These are phyloP conservation scores for Drosophila ficusphila DNA, from an alignment of 1,140 invertebrate species.

Conservation along the genomic window DNA sequence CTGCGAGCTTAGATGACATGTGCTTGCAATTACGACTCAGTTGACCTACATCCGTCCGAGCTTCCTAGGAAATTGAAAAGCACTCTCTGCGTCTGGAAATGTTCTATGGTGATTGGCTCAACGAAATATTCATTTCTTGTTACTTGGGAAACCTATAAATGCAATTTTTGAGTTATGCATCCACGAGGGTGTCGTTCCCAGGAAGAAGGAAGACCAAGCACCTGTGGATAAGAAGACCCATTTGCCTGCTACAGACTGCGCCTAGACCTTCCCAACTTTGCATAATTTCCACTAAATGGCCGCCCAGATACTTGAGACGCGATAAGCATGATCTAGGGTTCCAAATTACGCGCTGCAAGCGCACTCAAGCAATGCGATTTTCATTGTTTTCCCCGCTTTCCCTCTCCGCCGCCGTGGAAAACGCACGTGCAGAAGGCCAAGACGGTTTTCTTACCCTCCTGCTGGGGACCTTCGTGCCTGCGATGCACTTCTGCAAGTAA, in stretches of 20 bases:
- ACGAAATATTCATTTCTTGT: neutral
- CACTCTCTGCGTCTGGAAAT: too few species aligned
- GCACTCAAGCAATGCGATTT: conserved; percentile 72
- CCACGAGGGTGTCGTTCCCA: conserved; percentile 6
- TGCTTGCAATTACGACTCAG: conserved; percentile 30
- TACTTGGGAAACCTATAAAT: neutral
- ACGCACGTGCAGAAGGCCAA: conserved; percentile 64
- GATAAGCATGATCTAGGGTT: conserved; percentile 41
- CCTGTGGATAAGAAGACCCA: conserved; percentile 3
- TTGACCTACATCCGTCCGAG: conserved; percentile 54
- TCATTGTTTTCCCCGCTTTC: conserved; percentile 35
- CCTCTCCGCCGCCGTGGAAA: conserved; percentile 48
- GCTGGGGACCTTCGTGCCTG: conserved; percentile 7
- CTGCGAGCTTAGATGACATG: conserved; percentile 25
- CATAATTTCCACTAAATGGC: conserved; percentile 53
- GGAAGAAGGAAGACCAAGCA: conserved; percentile 15
- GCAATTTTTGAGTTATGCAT: neutral
- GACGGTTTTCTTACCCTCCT: conserved; percentile 64
- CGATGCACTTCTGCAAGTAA: neutral
- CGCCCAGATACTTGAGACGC: conserved; percentile 2
- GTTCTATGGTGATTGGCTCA: too few species aligned
- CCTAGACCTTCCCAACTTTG: conserved; percentile 38
- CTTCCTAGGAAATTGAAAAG: too few species aligned
- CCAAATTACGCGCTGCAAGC: conserved; percentile 58
- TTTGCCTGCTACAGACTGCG: conserved; percentile 1